Percentiles rank a stretch among this genome's conserved stretches.
phyloP scores from a whole-genome alignment of 2,888 invertebrate species.

The Drosophila engyochracea region DNA sequence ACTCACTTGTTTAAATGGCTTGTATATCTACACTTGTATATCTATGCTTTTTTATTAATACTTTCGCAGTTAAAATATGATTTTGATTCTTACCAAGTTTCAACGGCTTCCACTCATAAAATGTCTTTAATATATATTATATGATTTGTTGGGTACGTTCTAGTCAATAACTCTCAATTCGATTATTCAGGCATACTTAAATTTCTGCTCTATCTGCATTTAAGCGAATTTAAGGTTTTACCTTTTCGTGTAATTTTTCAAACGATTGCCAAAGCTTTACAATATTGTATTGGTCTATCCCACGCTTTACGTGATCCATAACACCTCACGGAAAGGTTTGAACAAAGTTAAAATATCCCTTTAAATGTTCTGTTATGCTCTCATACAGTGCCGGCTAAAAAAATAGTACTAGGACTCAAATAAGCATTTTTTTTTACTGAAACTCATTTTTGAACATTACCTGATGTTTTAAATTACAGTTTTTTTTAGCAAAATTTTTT shows the following conservation, averaged over 20 bases:
- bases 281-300: constrained; percentile 17
- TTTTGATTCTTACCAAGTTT: no score
- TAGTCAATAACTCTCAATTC: background rate
- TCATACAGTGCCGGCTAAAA: background rate
- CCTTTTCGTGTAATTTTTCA: constrained; percentile 11
- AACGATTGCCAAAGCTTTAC: constrained; percentile 11
- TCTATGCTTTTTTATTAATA: no score
- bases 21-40: background rate
- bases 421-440: no score
- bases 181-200: background rate
- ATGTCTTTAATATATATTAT: background rate
- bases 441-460: background rate
- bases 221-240: background rate
- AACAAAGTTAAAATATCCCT: constrained; percentile 59
- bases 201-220: background rate
- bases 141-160: background rate
- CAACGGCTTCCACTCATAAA: no score
- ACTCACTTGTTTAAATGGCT: background rate
- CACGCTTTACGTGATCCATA: constrained; percentile 39
- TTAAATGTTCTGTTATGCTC: constrained; percentile 43
- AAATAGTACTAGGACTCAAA: background rate
- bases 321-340: constrained; percentile 12
- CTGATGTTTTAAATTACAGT: background rate
- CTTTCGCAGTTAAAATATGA: background rate
- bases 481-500: background rate